A percentile compares a stretch with the other conserved stretches of the same genome.
Conservation (phyloP, 1,140 invertebrate species). For the Conopomorpha cramerella region DNA sequence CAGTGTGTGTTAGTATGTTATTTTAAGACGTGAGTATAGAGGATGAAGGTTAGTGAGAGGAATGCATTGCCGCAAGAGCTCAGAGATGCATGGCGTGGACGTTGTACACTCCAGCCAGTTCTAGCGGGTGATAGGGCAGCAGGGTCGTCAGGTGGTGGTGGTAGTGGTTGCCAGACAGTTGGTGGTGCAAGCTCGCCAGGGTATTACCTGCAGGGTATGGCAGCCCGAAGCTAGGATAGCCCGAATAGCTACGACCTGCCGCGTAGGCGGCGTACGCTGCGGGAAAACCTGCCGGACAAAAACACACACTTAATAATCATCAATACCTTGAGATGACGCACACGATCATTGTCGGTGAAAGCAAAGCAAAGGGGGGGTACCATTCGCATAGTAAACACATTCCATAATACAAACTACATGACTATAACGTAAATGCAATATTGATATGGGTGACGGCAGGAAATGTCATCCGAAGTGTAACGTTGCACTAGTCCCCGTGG, state of each 20-base stretch:
- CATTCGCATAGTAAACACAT: too few relatives aligned
- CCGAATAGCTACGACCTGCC: slow-evolving; percentile 90
- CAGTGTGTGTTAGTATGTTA: neutral
- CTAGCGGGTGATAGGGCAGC: slow-evolving; percentile 68
- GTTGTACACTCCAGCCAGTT: slow-evolving; percentile 67
- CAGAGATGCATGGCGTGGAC: slow-evolving; percentile 84
- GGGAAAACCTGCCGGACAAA: slow-evolving; percentile 82
- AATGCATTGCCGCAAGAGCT: slow-evolving; percentile 63
- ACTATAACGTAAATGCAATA: too few relatives aligned
- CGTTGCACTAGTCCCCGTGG: slow-evolving; percentile 28
- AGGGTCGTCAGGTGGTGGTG: slow-evolving; percentile 66
- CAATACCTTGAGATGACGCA: too few relatives aligned
- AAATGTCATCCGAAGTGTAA: too few relatives aligned
- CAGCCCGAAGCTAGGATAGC: slow-evolving; percentile 95
- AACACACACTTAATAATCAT: too few relatives aligned
- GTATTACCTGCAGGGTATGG: slow-evolving; percentile 95
- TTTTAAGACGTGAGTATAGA: neutral
- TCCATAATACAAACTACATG: too few relatives aligned
- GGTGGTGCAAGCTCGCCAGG: slow-evolving; percentile 70
- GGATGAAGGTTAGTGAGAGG: slow-evolving; percentile 3
- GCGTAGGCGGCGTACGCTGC: slow-evolving; percentile 92
- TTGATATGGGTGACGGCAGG: too few relatives aligned
- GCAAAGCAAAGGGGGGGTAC: too few relatives aligned
- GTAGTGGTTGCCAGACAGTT: slow-evolving; percentile 69
- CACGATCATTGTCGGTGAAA: too few relatives aligned